Base-by-base conservation (phyloP, 2,797 vertebrate genomes). In the Molossus molossus region DNA sequence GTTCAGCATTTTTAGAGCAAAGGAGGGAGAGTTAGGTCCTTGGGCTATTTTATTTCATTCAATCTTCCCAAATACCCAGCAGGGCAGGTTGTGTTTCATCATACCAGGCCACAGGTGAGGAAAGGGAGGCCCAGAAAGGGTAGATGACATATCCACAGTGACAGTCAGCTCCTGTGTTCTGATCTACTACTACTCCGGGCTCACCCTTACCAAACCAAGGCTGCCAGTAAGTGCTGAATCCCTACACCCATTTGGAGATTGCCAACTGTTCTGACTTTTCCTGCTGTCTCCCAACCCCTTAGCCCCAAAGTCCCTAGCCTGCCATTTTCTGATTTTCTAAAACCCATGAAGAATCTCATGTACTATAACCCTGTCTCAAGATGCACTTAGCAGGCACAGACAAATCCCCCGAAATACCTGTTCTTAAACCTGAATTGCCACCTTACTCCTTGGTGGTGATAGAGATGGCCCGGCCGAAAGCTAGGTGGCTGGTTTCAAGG, bases 381-480 rank as follows among this genome's bases (percentile, higher is more conserved):
- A 94, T 33, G 11, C 48, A 91, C 67, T 73, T 48, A 96, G 75
- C 97, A 97, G 84, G 97, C 80, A 95, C 81, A 82, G 93, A 95
- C 97, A 97, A 81, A 95, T 97, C 87, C 94, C 94, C 72, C 25
- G 97, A 96, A 97, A 97, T 95, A 97, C 97, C 94, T 96, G 97
- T 96, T 97, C 95, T 69, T 76, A 94, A 97, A 98, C 97, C 96
- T 91, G 97, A 95, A 93, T 97, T 95, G 92, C 97, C 84, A 96
- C 97, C 97, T 96, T 75, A 65, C 37, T 97, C 77, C 64, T 69
- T 20, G 37, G 83, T 27, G 82, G 60, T 69, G 86, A 82, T 29
- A 73, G 81, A 67, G 70, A 91, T 23, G 82, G 88, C 55, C 92
- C 11, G 3, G 91, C 92, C 25, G 20, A 45, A n/a, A 94, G 93